Evolutionary conservation across 2,888 invertebrate genomes (phyloP), one percentile per base, ranked within the genome.

Genomic region (Trimorus sp.): DNA sequence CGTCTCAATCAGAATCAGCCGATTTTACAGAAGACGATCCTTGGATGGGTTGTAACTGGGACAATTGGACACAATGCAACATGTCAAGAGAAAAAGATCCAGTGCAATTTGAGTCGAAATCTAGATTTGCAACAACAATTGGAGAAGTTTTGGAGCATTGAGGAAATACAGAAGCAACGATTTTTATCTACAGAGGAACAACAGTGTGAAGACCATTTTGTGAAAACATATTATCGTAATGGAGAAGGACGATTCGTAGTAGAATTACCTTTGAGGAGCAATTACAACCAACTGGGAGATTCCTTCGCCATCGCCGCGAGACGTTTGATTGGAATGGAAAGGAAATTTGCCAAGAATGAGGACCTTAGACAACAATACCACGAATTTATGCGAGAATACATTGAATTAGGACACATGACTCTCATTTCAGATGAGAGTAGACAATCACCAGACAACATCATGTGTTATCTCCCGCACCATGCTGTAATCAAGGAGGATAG

Each of bases 61-160:
- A 58, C 56, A 26, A 45, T 77, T 12, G 16, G 12, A 37, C 51
- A 48, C 26, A 26, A 26, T 12, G 45, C 9, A 45, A 12, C 45
- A 45, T 9, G n/a, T 6, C 9, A n/a, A 45, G 6, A 45, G n/a
- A 12, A 9, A 6, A 45, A 9, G 11, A 14, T 60, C n/a, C 26
- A 53, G 42, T 59, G 45, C 12, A 48, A 62, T 49, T 37, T 58
- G 9, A 26, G 54, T 54, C 54, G 8, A 38, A 38, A 38, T 9
- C 0, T 38, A 5, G 14, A 60, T 16, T 49, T 83, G 40, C 37
- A 84, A 51, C 51, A 68, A 8, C 82, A 81, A 66, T 37, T 83
- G 3, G 59, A 81, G 71, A 77, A 75, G 58, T 86, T 85, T 60
- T 85, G 83, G 84, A 58, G 76, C 37, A 54, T 86, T 14, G 83